Base-by-base conservation (phyloP, 2,797 vertebrate genomes). In the Malacoraja senta region DNA sequence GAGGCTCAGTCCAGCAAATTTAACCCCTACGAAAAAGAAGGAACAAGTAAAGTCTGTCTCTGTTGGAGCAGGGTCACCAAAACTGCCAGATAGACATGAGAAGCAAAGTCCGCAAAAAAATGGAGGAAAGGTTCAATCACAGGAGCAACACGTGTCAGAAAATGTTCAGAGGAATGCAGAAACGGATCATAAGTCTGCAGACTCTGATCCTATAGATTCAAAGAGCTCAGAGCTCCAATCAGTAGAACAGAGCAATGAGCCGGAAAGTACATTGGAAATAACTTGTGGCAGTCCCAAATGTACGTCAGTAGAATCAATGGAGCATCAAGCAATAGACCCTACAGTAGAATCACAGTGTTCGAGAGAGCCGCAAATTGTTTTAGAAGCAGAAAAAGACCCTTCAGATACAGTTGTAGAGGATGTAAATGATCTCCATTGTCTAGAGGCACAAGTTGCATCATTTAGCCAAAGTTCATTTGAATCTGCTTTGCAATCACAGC, bases 51-150 rank as follows among this genome's bases (percentile, higher is more conserved):
- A 97, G 95, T 95, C 96, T 91, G 95, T 94, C 53, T 94, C 95
- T 94, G 76, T 94, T 91, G 95, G 94, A 93, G 97, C 96, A 95
- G 95, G 95, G 9, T 95, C 94, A 4, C 95, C 95, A 94, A 96
- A 96, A 94, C 95, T 72, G 65, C 71, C 38, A 58, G 68, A 92
- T 74, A 38, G 95, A 6, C 94, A 94, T 93, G 96, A 97, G 93
- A 97, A 95, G 93, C 95, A 94, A 13, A 96, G 95, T 93, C 93
- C 95, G 24, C 96, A 96, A 84, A 96, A 95, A 88, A 96, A 96
- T 94, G 95, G 94, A 21, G 79, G 38, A 86, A 94, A 95, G 10
- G 94, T 93, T 81, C 95, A 95, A 1, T 0, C 94, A 53, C 94
- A 95, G 90, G 94, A 96, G 93, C 96, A 95, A 95, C 71, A 76